Evolutionary conservation across 1,140 invertebrate genomes (phyloP).

Genomic region (Gonatopus flavifemur): DNA sequence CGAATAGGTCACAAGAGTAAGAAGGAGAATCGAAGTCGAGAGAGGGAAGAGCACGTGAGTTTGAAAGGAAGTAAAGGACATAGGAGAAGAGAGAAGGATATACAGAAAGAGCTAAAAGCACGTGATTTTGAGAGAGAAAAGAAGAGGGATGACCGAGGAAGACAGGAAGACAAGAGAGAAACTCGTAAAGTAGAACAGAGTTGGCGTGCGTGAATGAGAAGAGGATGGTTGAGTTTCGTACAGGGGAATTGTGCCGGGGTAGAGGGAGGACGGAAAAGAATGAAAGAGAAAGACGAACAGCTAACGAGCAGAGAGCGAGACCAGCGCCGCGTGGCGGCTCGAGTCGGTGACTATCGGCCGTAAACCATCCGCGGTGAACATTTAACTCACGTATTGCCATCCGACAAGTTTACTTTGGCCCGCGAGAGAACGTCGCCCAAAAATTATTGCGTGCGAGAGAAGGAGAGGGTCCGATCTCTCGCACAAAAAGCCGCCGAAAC

Average conservation of each 20-base stretch:
- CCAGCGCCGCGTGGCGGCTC: conserved; percentile 57
- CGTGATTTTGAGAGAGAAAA: conserved; percentile 4
- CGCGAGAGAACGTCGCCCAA: conserved; percentile 57
- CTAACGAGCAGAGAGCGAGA: conserved; percentile 38
- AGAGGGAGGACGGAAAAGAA: conserved; percentile 13
- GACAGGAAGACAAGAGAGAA: conserved; percentile 19
- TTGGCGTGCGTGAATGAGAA: conserved; percentile 11
- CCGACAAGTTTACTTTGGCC: conserved; percentile 60
- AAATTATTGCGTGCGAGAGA: conserved; percentile 34
- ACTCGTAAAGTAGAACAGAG: not conserved
- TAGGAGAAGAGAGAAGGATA: conserved; percentile 1
- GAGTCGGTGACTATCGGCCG: conserved; percentile 59
- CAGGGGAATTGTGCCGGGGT: too few species aligned
- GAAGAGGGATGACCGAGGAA: conserved; percentile 8
- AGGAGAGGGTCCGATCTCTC: conserved; percentile 9
- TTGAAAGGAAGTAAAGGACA: conserved; percentile 51
- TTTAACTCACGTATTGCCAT: conserved; percentile 62
- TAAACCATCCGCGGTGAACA: conserved; percentile 61
- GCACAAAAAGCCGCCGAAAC: conserved; percentile 1
- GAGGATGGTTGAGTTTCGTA: too few species aligned
- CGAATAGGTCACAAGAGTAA: too few species aligned
- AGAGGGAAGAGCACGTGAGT: conserved; percentile 41
- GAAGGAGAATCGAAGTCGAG: conserved; percentile 30
- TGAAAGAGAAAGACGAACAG: conserved; percentile 23
- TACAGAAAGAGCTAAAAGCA: too few species aligned